phyloP scores from a whole-genome alignment of 1,140 invertebrate species.

The Cepaea nemoralis region DNA sequence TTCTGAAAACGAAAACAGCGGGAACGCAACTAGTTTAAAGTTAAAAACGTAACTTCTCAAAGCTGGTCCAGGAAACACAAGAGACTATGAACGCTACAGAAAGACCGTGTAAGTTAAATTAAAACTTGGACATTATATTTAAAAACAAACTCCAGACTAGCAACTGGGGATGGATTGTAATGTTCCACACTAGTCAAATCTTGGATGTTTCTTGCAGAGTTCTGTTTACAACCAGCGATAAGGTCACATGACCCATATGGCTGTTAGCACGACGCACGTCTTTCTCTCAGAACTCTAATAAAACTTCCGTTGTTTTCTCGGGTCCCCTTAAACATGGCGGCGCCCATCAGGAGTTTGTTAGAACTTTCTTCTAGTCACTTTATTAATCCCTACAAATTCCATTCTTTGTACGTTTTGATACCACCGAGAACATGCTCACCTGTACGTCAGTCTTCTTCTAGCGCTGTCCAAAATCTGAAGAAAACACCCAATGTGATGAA shows the following conservation, averaged over 20 bases:
- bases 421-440: slow-evolving; percentile 35
- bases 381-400: neutral
- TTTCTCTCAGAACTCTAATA: neutral
- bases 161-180: no score
- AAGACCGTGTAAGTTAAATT: no score
- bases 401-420: neutral
- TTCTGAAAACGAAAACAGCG: neutral
- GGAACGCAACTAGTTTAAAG: neutral
- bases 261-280: slow-evolving; percentile 5
- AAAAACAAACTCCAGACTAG: no score
- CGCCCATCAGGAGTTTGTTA: slow-evolving; percentile 49
- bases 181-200: no score
- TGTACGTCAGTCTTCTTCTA: slow-evolving; percentile 21
- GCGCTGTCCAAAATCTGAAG: slow-evolving; percentile 48
- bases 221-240: slow-evolving; percentile 34
- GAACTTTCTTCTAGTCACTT: neutral
- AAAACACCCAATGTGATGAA: slow-evolving; percentile 65
- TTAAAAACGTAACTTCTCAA: no score
- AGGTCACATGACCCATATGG: slow-evolving; percentile 48
- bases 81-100: no score
- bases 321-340: slow-evolving; percentile 64
- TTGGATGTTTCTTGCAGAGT: no score
- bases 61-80: no score
- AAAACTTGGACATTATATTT: no score
- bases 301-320: slow-evolving; percentile 62